These are phyloP conservation scores for Oreonectes daqikongensis DNA, from an alignment of 2,797 vertebrate genomes.

Conservation along the genomic window DNA sequence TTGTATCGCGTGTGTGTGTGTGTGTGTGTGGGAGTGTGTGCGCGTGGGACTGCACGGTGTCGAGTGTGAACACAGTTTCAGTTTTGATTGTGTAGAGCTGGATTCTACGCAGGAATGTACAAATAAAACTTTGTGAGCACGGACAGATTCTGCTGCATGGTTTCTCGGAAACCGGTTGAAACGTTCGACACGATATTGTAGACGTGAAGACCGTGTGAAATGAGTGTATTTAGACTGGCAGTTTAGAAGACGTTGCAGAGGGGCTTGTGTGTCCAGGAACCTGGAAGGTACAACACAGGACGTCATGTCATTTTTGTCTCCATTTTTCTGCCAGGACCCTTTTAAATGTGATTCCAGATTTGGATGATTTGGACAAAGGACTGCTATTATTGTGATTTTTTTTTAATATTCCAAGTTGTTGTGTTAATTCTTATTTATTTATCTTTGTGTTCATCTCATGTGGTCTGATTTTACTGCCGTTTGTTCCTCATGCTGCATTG, in stretches of 20 bases:
- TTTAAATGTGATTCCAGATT: slow-evolving; percentile 32
- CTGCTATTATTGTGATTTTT: slow-evolving; percentile 14
- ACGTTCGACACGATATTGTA: slow-evolving; percentile 40
- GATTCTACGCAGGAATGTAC: slow-evolving; percentile 58
- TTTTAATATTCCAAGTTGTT: not conserved
- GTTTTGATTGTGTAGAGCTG: slow-evolving; percentile 56
- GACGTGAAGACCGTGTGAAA: slow-evolving; percentile 47
- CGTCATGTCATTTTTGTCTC: not conserved
- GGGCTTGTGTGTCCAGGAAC: not conserved
- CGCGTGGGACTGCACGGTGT: slow-evolving; percentile 20
- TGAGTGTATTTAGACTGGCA: not conserved
- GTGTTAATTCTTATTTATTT: slow-evolving; percentile 43
- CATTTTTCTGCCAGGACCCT: slow-evolving; percentile 25
- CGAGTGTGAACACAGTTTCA: slow-evolving; percentile 18
- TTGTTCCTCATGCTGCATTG: slow-evolving; percentile 37
- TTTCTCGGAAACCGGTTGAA: slow-evolving; percentile 32
- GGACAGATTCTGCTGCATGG: slow-evolving; percentile 34
- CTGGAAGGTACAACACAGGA: not conserved
- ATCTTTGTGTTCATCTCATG: slow-evolving; percentile 31
- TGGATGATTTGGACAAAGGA: slow-evolving; percentile 22
- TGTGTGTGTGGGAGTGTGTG: slow-evolving; percentile 25
- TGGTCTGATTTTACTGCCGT: slow-evolving; percentile 24
- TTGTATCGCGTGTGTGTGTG: slow-evolving; percentile 29
- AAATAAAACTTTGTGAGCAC: slow-evolving; percentile 38
- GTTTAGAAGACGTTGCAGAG: slow-evolving; percentile 9